Evolutionary conservation across 2,113 vertebrate genomes (phyloP).

Genomic region (Apistogramma diplotaenia): DNA sequence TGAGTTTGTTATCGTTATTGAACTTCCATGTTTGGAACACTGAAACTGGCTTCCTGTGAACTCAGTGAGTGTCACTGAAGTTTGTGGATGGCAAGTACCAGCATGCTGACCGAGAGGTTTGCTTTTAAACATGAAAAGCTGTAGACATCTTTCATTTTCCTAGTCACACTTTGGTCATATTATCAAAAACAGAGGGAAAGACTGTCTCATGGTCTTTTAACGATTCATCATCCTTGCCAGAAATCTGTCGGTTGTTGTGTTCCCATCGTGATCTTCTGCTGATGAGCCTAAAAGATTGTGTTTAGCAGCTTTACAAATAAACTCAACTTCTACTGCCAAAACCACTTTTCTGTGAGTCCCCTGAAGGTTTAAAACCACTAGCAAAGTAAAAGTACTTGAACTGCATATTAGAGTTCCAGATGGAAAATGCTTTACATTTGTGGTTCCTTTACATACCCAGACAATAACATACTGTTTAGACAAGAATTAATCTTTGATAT

Average conservation of each 20-base stretch:
- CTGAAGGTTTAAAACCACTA: background rate
- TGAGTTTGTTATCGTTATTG: slow-evolving; percentile 7
- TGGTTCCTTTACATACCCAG: background rate
- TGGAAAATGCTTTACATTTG: background rate
- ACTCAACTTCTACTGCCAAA: accelerated
- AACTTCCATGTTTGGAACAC: background rate
- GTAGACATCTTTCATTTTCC: background rate
- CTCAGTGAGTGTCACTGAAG: background rate
- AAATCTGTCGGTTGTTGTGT: background rate
- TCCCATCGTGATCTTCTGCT: background rate
- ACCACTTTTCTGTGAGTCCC: background rate
- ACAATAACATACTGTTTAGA: background rate
- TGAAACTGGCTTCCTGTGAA: background rate
- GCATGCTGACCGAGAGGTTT: too few species aligned
- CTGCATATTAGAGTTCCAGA: background rate
- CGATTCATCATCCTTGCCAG: background rate
- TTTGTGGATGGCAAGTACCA: background rate
- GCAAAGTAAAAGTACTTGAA: background rate
- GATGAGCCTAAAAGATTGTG: background rate
- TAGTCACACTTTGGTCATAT: background rate
- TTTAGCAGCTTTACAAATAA: background rate
- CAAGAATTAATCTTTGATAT: too few species aligned
- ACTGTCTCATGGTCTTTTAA: too few species aligned
- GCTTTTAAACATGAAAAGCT: background rate
- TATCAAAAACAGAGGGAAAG: too few species aligned